A percentile compares a stretch with the other conserved stretches of the same genome.
Conservation (phyloP, 2,113 vertebrate species). For the Anhinga anhinga region DNA sequence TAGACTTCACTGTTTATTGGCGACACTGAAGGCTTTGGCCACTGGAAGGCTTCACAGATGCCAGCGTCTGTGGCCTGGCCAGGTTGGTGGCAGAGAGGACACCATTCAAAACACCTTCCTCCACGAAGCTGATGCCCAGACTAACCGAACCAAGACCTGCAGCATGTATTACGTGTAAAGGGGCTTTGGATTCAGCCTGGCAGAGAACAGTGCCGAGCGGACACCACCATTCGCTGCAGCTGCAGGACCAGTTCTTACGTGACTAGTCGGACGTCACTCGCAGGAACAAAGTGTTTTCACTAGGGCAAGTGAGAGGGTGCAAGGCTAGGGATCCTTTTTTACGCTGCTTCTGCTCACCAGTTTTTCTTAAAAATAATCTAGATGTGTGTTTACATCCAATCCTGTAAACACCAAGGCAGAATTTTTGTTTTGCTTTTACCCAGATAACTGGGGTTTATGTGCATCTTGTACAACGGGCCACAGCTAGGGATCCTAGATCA, state of each 20-base stretch:
- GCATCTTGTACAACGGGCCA: neutral
- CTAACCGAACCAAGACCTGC: neutral
- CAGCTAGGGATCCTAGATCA: neutral
- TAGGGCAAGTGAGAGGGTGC: neutral
- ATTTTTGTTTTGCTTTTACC: neutral
- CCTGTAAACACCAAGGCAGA: neutral
- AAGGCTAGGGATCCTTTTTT: neutral
- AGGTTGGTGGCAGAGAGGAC: neutral
- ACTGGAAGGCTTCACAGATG: neutral
- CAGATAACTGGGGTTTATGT: neutral
- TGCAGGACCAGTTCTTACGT: neutral
- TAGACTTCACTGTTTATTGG: neutral
- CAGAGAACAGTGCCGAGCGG: neutral
- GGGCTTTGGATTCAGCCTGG: neutral
- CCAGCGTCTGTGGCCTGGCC: accelerated
- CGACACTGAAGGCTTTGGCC: neutral
- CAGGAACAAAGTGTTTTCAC: neutral
- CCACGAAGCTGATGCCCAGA: neutral
- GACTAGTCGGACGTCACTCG: accelerated
- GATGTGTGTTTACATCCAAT: no score
- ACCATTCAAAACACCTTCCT: neutral
- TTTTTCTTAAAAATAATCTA: neutral
- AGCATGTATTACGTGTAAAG: accelerated
- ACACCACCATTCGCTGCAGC: no score
- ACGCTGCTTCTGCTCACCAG: neutral